Evolutionary conservation across 2,113 vertebrate genomes (phyloP).

Genomic region (Entomyzon cyanotis): DNA sequence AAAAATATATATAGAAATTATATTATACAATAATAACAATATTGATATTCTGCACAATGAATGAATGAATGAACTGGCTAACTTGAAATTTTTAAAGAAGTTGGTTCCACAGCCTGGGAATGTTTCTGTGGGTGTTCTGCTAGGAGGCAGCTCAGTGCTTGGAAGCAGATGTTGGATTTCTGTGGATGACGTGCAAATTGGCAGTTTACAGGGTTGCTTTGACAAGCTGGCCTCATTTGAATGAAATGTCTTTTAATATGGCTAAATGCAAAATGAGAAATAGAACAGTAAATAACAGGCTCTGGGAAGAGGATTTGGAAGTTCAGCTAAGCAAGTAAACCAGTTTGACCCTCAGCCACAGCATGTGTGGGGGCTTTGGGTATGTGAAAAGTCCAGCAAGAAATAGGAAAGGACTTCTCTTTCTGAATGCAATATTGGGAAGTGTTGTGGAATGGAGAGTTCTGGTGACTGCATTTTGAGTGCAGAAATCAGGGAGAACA

Average conservation of each 20-base stretch:
- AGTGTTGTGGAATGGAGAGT: not conserved
- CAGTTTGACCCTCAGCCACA: not conserved
- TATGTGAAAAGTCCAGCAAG: not conserved
- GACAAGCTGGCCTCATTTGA: constrained; percentile 6
- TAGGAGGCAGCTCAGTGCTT: not conserved
- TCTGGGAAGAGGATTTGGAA: not conserved
- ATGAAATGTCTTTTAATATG: not conserved
- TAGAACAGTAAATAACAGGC: not conserved
- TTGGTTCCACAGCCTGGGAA: not conserved
- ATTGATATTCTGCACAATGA: not conserved
- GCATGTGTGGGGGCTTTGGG: not conserved
- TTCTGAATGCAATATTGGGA: not conserved
- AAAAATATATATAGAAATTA: not conserved
- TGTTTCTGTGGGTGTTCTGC: constrained; percentile 1
- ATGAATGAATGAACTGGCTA: not conserved
- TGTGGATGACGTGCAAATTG: not conserved
- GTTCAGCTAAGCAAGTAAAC: not conserved
- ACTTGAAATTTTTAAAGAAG: not conserved
- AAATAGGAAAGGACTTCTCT: not conserved
- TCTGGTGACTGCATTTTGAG: not conserved
- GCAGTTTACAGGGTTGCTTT: not conserved
- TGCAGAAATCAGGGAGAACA: not conserved
- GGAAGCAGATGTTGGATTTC: constrained; percentile 32
- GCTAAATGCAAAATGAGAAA: not conserved
- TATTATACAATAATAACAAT: not conserved